These are phyloP conservation scores for Cheilosia variabilis DNA, from an alignment of 2,888 invertebrate genomes.

Conservation along the genomic window DNA sequence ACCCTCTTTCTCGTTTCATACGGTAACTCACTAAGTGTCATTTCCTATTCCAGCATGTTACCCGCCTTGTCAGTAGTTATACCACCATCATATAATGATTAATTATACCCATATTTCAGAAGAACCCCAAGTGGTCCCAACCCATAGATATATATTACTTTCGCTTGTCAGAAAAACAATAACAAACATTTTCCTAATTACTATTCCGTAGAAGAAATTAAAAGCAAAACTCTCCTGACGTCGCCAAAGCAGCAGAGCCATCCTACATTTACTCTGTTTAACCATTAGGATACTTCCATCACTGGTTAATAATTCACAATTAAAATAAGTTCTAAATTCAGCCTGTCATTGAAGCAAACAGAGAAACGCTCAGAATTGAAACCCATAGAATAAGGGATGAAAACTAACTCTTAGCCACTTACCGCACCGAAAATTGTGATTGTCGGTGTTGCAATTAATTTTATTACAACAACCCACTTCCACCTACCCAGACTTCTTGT, in stretches of 20 bases:
- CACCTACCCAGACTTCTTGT: conserved; percentile 2
- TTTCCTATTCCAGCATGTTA: too few species aligned
- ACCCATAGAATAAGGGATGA: conserved; percentile 34
- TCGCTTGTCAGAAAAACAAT: too few species aligned
- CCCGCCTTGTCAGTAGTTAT: too few species aligned
- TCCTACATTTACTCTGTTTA: conserved; percentile 21
- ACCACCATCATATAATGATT: too few species aligned
- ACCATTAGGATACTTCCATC: conserved; percentile 31
- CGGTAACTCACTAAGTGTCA: too few species aligned
- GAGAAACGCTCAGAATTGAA: conserved; percentile 17
- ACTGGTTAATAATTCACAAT: conserved; percentile 22
- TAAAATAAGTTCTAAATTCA: conserved; percentile 25
- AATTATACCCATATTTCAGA: too few species aligned
- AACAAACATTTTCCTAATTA: too few species aligned
- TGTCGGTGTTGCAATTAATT: conserved; percentile 70
- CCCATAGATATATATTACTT: too few species aligned
- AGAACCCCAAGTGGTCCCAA: too few species aligned
- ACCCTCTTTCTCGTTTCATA: too few species aligned
- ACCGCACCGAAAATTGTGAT: conserved; percentile 69
- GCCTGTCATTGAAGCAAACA: conserved; percentile 2
- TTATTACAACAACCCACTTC: conserved; percentile 29
- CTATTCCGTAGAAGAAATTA: too few species aligned
- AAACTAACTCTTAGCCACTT: conserved; percentile 61
- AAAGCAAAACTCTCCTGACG: too few species aligned
- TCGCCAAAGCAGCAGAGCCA: not conserved